Percentiles rank a stretch among this genome's conserved stretches.
Evolutionary conservation across 2,797 vertebrate genomes (phyloP).

Genomic region (Paratrypauchen microcephalus): DNA sequence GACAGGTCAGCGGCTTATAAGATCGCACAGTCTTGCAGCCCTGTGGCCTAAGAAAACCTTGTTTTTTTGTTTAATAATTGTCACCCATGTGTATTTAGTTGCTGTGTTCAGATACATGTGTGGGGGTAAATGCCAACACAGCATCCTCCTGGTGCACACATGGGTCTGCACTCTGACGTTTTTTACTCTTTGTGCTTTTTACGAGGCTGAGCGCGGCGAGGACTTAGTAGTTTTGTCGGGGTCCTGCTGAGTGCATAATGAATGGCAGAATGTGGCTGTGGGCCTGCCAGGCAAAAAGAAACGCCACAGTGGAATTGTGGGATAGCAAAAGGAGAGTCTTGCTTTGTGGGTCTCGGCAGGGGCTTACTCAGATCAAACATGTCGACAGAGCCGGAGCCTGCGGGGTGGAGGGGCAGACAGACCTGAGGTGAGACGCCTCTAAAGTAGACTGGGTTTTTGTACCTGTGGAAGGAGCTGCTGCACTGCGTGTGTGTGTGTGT

Average conservation of each 20-base stretch:
- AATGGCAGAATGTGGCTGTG: conserved; percentile 56
- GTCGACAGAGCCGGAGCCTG: conserved; percentile 38
- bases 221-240: conserved; percentile 38
- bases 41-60: not conserved
- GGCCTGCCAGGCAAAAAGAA: conserved; percentile 52
- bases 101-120: conserved; percentile 13
- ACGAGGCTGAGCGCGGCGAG: conserved; percentile 37
- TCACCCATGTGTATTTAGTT: conserved; percentile 4
- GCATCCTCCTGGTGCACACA: conserved; percentile 40
- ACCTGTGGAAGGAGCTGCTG: conserved; percentile 24
- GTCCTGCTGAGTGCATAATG: conserved; percentile 61
- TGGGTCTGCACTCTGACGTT: conserved; percentile 17
- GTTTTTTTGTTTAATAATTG: conserved; percentile 2
- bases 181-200: conserved; percentile 27
- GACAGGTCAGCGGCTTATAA: too few species aligned
- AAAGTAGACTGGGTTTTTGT: conserved; percentile 42
- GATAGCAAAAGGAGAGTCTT: conserved; percentile 50
- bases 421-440: conserved; percentile 58
- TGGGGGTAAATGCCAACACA: conserved; percentile 41
- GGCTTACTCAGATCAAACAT: conserved; percentile 62
- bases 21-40: not conserved
- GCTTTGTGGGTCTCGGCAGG: conserved; percentile 55
- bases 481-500: not conserved
- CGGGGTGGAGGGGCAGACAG: conserved; percentile 61
- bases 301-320: conserved; percentile 60